These are phyloP conservation scores for Chascanopsetta lugubris DNA, from an alignment of 2,113 vertebrate genomes.

Conservation along the genomic window DNA sequence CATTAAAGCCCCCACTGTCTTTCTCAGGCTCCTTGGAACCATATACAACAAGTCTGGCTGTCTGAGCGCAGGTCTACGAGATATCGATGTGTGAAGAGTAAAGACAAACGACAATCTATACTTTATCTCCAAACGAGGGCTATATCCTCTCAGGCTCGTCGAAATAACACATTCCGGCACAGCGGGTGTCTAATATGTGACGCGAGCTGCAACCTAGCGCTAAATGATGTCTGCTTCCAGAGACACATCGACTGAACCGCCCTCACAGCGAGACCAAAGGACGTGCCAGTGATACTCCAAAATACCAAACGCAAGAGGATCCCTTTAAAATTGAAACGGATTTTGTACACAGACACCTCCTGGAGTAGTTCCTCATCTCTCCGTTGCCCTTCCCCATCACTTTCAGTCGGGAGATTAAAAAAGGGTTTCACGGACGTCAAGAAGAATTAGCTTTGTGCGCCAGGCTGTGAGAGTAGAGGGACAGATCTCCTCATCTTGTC, in stretches of 20 bases:
- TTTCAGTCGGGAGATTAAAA: constrained; percentile 66
- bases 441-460: constrained; percentile 54
- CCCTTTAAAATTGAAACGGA: constrained; percentile 48
- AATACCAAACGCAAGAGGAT: constrained; percentile 38
- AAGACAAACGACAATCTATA: neutral
- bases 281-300: constrained; percentile 31
- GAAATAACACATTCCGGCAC: constrained; percentile 13
- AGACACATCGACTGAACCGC: constrained; percentile 30
- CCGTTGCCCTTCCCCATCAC: constrained; percentile 22
- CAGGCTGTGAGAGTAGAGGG: constrained; percentile 10
- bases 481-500: constrained; percentile 24
- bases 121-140: constrained; percentile 18
- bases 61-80: constrained; percentile 2
- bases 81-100: neutral
- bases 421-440: constrained; percentile 66
- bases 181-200: constrained; percentile 3
- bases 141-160: constrained; percentile 2
- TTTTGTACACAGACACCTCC: constrained; percentile 49
- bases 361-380: constrained; percentile 15
- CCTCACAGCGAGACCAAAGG: constrained; percentile 22
- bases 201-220: constrained; percentile 12
- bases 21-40: constrained; percentile 7
- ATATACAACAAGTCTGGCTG: constrained; percentile 1
- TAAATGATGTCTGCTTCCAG: constrained; percentile 41
- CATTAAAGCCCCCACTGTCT: constrained; percentile 1